Base-by-base conservation (phyloP, 2,888 invertebrate genomes). In the Nomada goodeniana region DNA sequence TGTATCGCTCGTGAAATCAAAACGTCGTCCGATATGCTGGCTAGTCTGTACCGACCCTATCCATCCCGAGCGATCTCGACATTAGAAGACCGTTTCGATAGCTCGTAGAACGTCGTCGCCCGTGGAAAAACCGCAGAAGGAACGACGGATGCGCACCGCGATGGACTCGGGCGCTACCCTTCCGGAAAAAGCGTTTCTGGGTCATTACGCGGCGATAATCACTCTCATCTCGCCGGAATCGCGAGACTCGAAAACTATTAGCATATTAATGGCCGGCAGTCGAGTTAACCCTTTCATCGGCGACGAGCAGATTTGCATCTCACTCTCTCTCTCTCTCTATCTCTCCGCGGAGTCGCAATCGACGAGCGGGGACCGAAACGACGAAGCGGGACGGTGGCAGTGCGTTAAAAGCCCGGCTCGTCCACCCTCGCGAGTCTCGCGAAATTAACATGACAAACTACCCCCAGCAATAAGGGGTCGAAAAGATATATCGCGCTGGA, bases 371-470 rank as follows among this genome's bases (percentile, higher is more conserved):
- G 42, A 7, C 3, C 7, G 67, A n/a, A 76, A 77, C 76, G 75
- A 73, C 83, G 86, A 83, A 15, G 86, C 82, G 87, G 90, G 90
- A 89, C 91, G 92, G 93, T 92, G 93, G 92, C 91, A 93, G 93
- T 93, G 93, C 93, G 93, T 94, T 94, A 93, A 94, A 94, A 93
- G 93, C 93, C 90, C 88, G 59, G 87, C 86, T 83, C 86, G 88
- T 89, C 89, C 91, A 91, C 91, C 92, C 91, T 90, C 91, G 92
- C 92, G 92, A 91, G 90, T 91, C 76, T 86, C 85, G 91, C 92
- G 92, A 93, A 94, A 93, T 94, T 94, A 94, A 94, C 93, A 94
- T 94, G 93, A 94, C 93, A 94, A 94, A 94, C 93, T 93, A 93
- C 93, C 93, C 93, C 89, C 91, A 92, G 93, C 92, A 93, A 93